Percentiles rank a stretch among this genome's conserved stretches.
Conservation (phyloP, 2,888 invertebrate species). For the Philereme vetulata region DNA sequence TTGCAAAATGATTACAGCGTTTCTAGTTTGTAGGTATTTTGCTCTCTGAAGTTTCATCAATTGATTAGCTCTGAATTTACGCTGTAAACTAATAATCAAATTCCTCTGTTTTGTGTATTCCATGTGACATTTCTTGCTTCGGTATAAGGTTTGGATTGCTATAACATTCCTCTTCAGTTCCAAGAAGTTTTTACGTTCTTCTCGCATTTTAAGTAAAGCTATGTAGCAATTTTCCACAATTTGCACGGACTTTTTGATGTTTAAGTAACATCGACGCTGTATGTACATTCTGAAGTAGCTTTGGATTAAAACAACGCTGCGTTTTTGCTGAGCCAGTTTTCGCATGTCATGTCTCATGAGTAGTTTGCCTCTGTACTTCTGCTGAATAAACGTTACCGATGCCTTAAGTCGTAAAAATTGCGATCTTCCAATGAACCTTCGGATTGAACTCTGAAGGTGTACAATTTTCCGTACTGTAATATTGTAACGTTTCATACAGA, state of each 20-base stretch:
- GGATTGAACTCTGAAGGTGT: slow-evolving; percentile 58
- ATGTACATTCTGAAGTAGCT: slow-evolving; percentile 66
- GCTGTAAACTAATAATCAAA: slow-evolving; percentile 74
- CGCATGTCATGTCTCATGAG: slow-evolving; percentile 64
- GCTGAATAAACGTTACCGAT: slow-evolving; percentile 61
- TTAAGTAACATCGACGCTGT: slow-evolving; percentile 48
- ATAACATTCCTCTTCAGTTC: slow-evolving; percentile 59
- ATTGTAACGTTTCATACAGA: slow-evolving; percentile 57
- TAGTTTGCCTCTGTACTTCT: slow-evolving; percentile 64
- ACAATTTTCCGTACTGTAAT: slow-evolving; percentile 50
- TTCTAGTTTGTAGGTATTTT: slow-evolving; percentile 60
- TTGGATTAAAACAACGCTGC: slow-evolving; percentile 66
- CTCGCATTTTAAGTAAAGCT: slow-evolving; percentile 64
- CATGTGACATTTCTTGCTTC: slow-evolving; percentile 66
- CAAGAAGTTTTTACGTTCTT: slow-evolving; percentile 52
- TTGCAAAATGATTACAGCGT: slow-evolving; percentile 76
- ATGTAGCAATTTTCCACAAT: slow-evolving; percentile 53
- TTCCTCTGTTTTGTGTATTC: slow-evolving; percentile 57
- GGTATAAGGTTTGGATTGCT: slow-evolving; percentile 74
- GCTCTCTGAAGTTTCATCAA: slow-evolving; percentile 61
- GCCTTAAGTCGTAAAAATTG: slow-evolving; percentile 51
- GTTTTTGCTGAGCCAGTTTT: slow-evolving; percentile 45
- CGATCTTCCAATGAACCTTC: slow-evolving; percentile 55
- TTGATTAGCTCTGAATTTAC: slow-evolving; percentile 71
- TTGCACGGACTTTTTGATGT: slow-evolving; percentile 55